phyloP scores from a whole-genome alignment of 2,797 vertebrate species.

The Anniella stebbinsi region DNA sequence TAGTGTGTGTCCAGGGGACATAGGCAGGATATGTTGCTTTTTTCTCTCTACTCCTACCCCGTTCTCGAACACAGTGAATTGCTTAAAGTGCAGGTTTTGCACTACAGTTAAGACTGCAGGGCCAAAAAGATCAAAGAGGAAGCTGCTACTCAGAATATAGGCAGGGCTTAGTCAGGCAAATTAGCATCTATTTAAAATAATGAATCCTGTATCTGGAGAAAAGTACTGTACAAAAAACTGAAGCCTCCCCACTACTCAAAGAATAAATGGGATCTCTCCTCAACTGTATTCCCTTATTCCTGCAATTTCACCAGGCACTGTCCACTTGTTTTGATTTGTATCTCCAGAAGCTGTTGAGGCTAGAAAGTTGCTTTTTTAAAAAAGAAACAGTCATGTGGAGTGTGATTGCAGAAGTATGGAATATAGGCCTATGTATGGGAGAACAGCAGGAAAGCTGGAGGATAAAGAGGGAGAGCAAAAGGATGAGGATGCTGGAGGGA shows the following conservation, averaged over 20 bases:
- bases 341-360: not conserved
- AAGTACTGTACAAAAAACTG: not conserved
- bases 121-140: not conserved
- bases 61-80: not conserved
- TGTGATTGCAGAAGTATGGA: not conserved
- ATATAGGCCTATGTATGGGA: too few species aligned
- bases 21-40: not conserved
- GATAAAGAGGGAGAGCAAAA: not conserved
- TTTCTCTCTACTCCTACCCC: too few species aligned
- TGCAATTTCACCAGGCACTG: not conserved
- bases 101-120: not conserved
- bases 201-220: not conserved
- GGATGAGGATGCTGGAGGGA: too few species aligned
- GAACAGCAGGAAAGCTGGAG: not conserved
- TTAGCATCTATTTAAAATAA: constrained; percentile 11
- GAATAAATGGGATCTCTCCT: not conserved
- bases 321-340: not conserved
- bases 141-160: not conserved
- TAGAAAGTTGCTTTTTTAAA: not conserved
- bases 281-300: not conserved
- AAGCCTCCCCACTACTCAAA: not conserved
- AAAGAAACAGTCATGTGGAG: not conserved
- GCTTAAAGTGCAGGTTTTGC: not conserved
- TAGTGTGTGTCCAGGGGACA: not conserved
- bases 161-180: not conserved